Percentiles rank a stretch among this genome's conserved stretches.
Conservation (phyloP, 2,888 invertebrate species). For the Theristus sp. region DNA sequence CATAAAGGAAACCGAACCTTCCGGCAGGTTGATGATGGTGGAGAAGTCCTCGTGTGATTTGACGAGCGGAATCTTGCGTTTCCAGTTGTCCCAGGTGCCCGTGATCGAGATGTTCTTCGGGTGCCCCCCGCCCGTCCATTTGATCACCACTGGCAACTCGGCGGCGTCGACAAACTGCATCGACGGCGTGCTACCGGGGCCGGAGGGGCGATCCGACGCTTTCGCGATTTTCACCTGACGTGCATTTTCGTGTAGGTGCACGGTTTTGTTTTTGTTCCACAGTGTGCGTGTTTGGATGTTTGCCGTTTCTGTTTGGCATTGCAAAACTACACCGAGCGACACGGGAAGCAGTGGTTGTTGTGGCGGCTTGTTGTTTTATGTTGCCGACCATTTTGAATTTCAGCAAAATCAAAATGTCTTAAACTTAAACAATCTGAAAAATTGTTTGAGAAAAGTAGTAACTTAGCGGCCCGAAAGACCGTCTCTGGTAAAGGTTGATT, state of each 20-base stretch:
- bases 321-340: too few species aligned
- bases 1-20: conserved; percentile 13
- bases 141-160: conserved; percentile 28
- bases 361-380: too few species aligned
- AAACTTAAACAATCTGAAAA: too few species aligned
- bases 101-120: conserved; percentile 2
- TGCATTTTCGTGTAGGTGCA: too few species aligned
- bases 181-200: conserved; percentile 7
- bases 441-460: too few species aligned
- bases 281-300: too few species aligned
- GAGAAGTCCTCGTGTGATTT: conserved; percentile 86
- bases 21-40: conserved; percentile 51
- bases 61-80: conserved; percentile 72
- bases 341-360: too few species aligned
- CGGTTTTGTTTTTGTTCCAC: too few species aligned
- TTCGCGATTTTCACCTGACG: conserved; percentile 28
- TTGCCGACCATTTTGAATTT: neutral
- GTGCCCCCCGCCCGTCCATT: conserved; percentile 15
- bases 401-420: neutral
- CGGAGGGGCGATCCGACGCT: conserved; percentile 4
- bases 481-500: too few species aligned
- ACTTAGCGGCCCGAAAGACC: too few species aligned
- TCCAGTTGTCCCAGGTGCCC: conserved; percentile 66
- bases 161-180: conserved; percentile 14
- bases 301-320: too few species aligned